Percentiles rank a stretch among this genome's conserved stretches.
These are phyloP conservation scores for Subacronicta megacephala DNA, from an alignment of 2,888 invertebrate species.

Conservation along the genomic window DNA sequence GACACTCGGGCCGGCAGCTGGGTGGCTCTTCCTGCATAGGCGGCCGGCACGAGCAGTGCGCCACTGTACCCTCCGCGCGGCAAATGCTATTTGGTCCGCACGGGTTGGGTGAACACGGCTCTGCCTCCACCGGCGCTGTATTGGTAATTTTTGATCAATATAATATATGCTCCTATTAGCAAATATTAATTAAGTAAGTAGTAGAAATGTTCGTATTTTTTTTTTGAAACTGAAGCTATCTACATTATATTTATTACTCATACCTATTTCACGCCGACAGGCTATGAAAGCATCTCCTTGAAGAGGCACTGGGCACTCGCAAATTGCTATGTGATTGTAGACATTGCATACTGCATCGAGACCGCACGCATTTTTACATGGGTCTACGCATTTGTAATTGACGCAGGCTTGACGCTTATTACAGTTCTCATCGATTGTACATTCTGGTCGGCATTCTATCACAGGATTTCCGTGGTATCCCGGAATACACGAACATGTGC, in stretches of 20 bases:
- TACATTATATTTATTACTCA: conserved; percentile 31
- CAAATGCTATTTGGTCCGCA: conserved; percentile 93
- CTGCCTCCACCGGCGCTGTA: conserved; percentile 72
- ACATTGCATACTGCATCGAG: conserved; percentile 93
- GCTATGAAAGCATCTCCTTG: conserved; percentile 94
- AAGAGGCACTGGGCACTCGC: conserved; percentile 92
- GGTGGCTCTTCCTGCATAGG: conserved; percentile 93
- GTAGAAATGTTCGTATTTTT: too few species aligned
- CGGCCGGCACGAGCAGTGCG: conserved; percentile 92
- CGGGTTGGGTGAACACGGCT: conserved; percentile 92
- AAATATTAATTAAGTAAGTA: neutral
- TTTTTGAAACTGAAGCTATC: too few species aligned
- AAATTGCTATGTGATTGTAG: conserved; percentile 94
- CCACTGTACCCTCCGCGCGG: conserved; percentile 91
- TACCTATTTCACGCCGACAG: conserved; percentile 90
- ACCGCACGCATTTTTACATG: conserved; percentile 93
- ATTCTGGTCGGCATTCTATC: conserved; percentile 93
- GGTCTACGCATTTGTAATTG: conserved; percentile 93
- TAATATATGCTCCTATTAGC: neutral
- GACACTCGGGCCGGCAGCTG: conserved; percentile 93
- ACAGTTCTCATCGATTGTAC: conserved; percentile 93
- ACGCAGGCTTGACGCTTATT: conserved; percentile 92
- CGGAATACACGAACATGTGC: conserved; percentile 90
- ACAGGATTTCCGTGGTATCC: conserved; percentile 92
- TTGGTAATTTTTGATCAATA: conserved; percentile 35